Conservation (phyloP, 2,113 vertebrate species). For the Struthidea cinerea region DNA sequence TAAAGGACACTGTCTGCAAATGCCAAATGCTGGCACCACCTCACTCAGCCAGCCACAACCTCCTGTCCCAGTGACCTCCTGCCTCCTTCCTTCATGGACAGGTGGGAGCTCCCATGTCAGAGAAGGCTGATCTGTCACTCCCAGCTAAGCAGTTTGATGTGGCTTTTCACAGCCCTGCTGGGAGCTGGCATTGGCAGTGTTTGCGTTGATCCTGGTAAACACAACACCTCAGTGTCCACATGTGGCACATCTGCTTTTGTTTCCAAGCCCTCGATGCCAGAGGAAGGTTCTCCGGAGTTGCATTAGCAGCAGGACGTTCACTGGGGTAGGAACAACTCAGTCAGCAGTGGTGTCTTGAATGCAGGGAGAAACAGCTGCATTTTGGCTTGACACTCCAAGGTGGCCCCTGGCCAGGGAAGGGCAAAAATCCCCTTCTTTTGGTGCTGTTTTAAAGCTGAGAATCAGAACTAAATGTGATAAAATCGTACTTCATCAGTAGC, state of each 20-base stretch:
- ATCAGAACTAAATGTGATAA: neutral
- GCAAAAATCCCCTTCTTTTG: neutral
- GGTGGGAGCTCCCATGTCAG: neutral
- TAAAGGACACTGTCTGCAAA: neutral
- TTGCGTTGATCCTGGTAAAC: neutral
- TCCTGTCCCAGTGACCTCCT: constrained; percentile 1
- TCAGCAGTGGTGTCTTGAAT: neutral
- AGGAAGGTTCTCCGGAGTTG: neutral
- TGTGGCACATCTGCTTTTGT: neutral
- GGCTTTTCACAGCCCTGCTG: neutral
- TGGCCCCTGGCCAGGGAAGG: neutral
- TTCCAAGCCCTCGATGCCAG: neutral
- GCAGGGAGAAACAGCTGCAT: neutral
- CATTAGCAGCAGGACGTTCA: neutral
- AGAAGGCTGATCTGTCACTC: neutral
- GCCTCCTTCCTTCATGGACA: neutral
- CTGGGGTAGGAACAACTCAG: neutral
- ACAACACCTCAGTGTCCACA: neutral
- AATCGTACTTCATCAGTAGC: neutral
- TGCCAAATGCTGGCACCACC: neutral
- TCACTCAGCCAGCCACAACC: neutral
- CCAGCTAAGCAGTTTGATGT: neutral
- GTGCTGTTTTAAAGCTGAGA: neutral
- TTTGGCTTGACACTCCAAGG: neutral
- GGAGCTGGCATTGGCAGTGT: neutral